These are phyloP conservation scores for Alca torda DNA, from an alignment of 2,797 vertebrate species.

Conservation along the genomic window DNA sequence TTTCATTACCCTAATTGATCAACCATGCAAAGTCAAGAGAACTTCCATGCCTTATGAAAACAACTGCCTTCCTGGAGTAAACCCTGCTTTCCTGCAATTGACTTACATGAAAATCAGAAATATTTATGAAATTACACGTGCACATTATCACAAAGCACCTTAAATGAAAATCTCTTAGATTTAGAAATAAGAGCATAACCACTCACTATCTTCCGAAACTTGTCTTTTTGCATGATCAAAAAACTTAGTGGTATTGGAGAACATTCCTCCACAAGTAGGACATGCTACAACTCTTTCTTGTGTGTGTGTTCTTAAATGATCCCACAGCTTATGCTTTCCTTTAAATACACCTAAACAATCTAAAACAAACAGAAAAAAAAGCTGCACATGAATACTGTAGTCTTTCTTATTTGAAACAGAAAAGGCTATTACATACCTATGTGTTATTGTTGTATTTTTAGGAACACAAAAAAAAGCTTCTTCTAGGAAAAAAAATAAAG, in stretches of 20 bases:
- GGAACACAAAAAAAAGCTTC: background rate
- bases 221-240: constrained; percentile 81
- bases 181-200: background rate
- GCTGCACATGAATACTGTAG: background rate
- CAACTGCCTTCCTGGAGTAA: background rate
- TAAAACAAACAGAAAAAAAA: background rate
- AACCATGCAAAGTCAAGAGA: background rate
- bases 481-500: background rate
- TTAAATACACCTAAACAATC: constrained; percentile 78
- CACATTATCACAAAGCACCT: background rate
- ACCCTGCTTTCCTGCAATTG: background rate
- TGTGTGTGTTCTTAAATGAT: constrained; percentile 78
- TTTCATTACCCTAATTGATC: background rate
- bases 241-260: constrained; percentile 81
- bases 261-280: constrained; percentile 80
- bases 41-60: background rate
- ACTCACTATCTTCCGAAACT: constrained; percentile 74
- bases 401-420: background rate
- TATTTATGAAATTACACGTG: background rate
- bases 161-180: background rate
- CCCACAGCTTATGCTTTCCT: constrained; percentile 77
- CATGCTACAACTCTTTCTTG: constrained; percentile 78
- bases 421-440: background rate
- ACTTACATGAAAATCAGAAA: background rate
- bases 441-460: background rate